Conservation (phyloP, 2,113 vertebrate genomes). For the Cranoglanis bouderius region DNA sequence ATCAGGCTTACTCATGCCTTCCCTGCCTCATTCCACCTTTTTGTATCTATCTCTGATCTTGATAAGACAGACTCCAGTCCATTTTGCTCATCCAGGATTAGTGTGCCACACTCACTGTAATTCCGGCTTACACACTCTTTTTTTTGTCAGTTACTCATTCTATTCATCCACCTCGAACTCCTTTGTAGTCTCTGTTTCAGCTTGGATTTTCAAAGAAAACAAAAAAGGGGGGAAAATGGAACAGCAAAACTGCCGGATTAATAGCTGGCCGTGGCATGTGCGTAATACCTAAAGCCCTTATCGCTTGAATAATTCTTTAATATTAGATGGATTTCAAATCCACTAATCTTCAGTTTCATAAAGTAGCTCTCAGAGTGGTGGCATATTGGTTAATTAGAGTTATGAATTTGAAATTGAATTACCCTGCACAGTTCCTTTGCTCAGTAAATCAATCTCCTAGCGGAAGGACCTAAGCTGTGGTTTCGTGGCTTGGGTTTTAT, state of each 20-base stretch:
- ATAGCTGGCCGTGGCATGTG: constrained; percentile 30
- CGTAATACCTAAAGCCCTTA: constrained; percentile 39
- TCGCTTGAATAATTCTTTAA: constrained; percentile 50
- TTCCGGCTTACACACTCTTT: constrained; percentile 34
- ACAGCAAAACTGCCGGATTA: constrained; percentile 39
- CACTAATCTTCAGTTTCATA: constrained; percentile 47
- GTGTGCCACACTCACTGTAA: constrained; percentile 31
- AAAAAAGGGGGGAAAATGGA: background rate
- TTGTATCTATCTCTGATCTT: constrained; percentile 48
- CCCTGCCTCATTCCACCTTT: constrained; percentile 69
- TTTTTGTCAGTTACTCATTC: constrained; percentile 34
- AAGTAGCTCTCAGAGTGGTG: constrained; percentile 29
- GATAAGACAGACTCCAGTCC: constrained; percentile 63
- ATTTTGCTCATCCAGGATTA: constrained; percentile 65
- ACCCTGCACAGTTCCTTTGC: constrained; percentile 4
- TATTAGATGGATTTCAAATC: constrained; percentile 45
- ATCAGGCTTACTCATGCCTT: constrained; percentile 76
- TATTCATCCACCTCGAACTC: constrained; percentile 11
- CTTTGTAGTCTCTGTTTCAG: constrained; percentile 20
- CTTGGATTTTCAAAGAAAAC: background rate
- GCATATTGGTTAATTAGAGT: constrained; percentile 44
- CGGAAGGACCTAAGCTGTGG: background rate
- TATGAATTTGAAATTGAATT: constrained; percentile 53
- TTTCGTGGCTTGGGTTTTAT: constrained; percentile 17
- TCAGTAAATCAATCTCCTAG: constrained; percentile 20